Percentiles rank a stretch among this genome's conserved stretches.
phyloP scores from a whole-genome alignment of 2,113 vertebrate species.

The Cyanoderma ruficeps region DNA sequence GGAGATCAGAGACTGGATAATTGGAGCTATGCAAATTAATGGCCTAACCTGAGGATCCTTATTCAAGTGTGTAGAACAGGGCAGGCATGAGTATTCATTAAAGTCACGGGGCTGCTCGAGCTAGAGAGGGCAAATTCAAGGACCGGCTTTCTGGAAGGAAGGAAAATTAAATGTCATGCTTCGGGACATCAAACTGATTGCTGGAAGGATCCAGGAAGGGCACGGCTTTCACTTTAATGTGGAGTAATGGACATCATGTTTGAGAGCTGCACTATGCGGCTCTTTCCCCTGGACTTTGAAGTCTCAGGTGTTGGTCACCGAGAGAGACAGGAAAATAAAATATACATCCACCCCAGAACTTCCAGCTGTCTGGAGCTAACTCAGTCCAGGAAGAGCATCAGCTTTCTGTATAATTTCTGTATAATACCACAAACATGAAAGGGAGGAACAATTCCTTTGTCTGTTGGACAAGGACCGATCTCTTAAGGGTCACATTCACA shows the following conservation, averaged over 20 bases:
- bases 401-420: neutral
- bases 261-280: neutral
- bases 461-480: neutral
- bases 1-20: constrained; percentile 57
- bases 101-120: neutral
- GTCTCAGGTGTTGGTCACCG: neutral
- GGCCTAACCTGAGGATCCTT: constrained; percentile 49
- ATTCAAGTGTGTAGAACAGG: constrained; percentile 8
- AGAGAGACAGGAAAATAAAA: constrained; percentile 7
- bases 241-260: neutral
- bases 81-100: constrained; percentile 4
- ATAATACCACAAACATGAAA: neutral
- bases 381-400: neutral
- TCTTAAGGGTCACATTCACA: neutral
- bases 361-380: neutral
- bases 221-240: neutral
- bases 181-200: neutral
- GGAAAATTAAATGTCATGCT: constrained; percentile 37
- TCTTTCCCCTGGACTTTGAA: neutral
- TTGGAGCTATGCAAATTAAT: constrained; percentile 60
- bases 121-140: constrained; percentile 36
- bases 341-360: neutral
- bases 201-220: constrained; percentile 4
- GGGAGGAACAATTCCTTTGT: neutral
- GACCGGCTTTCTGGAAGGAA: neutral